These are phyloP conservation scores for Xiphophorus hellerii DNA, from an alignment of 2,113 vertebrate genomes.

Conservation along the genomic window DNA sequence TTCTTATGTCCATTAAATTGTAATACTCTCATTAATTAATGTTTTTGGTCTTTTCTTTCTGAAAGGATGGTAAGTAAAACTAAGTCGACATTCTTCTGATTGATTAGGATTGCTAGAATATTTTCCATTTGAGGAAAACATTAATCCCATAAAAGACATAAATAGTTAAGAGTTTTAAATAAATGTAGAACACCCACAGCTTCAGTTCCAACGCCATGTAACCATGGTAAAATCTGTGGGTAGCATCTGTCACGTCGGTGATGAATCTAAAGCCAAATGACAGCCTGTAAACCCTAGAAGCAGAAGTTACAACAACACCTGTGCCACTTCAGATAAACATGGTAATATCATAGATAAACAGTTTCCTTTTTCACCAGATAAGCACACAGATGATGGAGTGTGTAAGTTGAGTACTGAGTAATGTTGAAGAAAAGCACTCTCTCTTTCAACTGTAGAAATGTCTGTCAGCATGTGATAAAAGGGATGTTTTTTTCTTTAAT, in stretches of 20 bases:
- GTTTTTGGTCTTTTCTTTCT: too few relatives aligned
- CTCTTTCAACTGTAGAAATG: neutral
- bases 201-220: neutral
- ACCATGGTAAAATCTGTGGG: constrained; percentile 9
- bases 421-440: neutral
- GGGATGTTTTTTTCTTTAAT: neutral
- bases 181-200: constrained; percentile 4
- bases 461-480: neutral
- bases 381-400: neutral
- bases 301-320: neutral
- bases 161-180: neutral
- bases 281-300: neutral
- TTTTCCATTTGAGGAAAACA: neutral
- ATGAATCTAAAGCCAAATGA: constrained; percentile 2
- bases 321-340: neutral
- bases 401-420: neutral
- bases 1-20: too few relatives aligned
- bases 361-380: neutral
- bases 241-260: neutral
- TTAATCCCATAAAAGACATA: neutral
- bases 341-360: neutral
- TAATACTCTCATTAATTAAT: too few relatives aligned
- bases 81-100: neutral
- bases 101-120: neutral
- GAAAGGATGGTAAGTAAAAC: too few relatives aligned